Base-by-base conservation (phyloP, 2,797 vertebrate genomes). In the Staurois parvus region DNA sequence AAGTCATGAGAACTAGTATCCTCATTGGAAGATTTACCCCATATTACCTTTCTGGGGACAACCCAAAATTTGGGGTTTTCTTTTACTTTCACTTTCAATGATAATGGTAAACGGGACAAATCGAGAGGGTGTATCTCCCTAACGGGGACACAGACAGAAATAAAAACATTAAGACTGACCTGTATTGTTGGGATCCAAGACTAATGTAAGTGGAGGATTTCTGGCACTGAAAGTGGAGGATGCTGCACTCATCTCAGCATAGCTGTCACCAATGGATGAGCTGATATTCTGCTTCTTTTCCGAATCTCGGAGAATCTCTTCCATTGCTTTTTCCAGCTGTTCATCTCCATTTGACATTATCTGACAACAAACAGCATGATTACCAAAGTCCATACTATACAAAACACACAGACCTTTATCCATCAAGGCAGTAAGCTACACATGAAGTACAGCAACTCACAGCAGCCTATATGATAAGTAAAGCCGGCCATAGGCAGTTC, bases 241-340 rank as follows among this genome's bases (percentile, higher is more conserved):
- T 56, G 81, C 73, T 70, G 81, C 85, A 32, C 67, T 86, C n/a
- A 72, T n/a, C n/a, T 91, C 90, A 40, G 62, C 76, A 19, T 34
- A 87, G 21, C 74, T 85, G 4, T 86, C 87, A 26, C 0, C 64
- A 24, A 88, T 67, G 42, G 52, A 32, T 93, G 88, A 45, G 90
- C 79, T 91, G 70, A 86, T 90, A 42, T 90, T 93, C 88, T 96
- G 95, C 15, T 92, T 93, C 89, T 96, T 96, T 89, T 95, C 94
- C 42, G 96, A 97, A 89, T 97, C 97, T 68, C 95, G 93, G 89
- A 98, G 89, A 40, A 98, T 94, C 87, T 99, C 98, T 91, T 97
- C 97, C 97, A 98, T 97, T n/a, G 97, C 98, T 89, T 96, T 97
- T 91, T 98, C 96, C 89, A 99, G 78, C 90, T 98, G 97, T 88